A percentile compares a stretch with the other conserved stretches of the same genome.
These are phyloP conservation scores for Pangasianodon hypophthalmus DNA, from an alignment of 2,113 vertebrate genomes.

Conservation along the genomic window DNA sequence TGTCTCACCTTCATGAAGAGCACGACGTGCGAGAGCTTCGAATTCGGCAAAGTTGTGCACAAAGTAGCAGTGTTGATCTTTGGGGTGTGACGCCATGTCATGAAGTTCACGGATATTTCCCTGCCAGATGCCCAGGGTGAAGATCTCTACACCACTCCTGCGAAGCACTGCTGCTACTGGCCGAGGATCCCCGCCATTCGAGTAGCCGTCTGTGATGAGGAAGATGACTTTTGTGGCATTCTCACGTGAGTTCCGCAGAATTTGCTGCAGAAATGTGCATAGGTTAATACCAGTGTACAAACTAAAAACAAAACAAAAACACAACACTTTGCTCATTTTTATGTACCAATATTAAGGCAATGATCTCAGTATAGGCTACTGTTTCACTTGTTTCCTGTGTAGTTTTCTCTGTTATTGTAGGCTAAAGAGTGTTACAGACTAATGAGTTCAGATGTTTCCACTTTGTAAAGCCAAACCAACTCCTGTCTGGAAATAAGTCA, in stretches of 20 bases:
- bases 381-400: slow-evolving; percentile 6
- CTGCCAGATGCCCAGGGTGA: slow-evolving; percentile 97
- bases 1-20: slow-evolving; percentile 90
- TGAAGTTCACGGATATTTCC: slow-evolving; percentile 94
- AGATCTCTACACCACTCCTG: slow-evolving; percentile 92
- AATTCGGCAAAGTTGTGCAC: slow-evolving; percentile 97
- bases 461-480: slow-evolving; percentile 4
- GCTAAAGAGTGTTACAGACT: slow-evolving; percentile 15
- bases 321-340: neutral
- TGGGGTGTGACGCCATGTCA: slow-evolving; percentile 94
- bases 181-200: slow-evolving; percentile 94
- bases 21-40: slow-evolving; percentile 90
- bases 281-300: neutral
- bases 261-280: slow-evolving; percentile 81
- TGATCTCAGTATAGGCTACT: neutral
- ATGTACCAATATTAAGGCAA: neutral
- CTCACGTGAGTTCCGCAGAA: slow-evolving; percentile 84
- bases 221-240: slow-evolving; percentile 94
- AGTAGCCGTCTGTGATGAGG: slow-evolving; percentile 97
- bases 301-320: neutral
- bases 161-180: slow-evolving; percentile 87
- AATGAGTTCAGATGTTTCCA: slow-evolving; percentile 36
- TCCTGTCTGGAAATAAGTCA: slow-evolving; percentile 22
- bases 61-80: slow-evolving; percentile 95
- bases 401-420: neutral